These are phyloP conservation scores for Drosophila equinoxialis DNA, from an alignment of 1,140 invertebrate genomes.

Conservation along the genomic window DNA sequence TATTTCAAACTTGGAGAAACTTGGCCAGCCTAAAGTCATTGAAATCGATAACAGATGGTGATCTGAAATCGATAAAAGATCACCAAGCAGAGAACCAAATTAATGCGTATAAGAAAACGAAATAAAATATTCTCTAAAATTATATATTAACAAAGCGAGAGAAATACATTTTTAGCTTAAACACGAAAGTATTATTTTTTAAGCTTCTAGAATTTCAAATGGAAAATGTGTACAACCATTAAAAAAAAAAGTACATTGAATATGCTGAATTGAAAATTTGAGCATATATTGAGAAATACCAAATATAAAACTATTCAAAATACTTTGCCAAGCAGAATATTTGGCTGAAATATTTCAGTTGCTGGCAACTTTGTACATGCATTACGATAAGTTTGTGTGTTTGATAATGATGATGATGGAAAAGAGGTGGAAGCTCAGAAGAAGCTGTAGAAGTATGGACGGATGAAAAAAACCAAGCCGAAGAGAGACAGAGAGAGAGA, in stretches of 20 bases:
- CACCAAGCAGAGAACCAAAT: too few species aligned
- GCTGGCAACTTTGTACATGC: slow-evolving; percentile 7
- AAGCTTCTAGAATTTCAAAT: not conserved
- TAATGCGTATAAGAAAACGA: too few species aligned
- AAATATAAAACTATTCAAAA: slow-evolving; percentile 7
- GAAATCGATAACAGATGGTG: too few species aligned
- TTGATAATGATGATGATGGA: slow-evolving; percentile 1
- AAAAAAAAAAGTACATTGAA: not conserved
- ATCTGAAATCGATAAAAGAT: too few species aligned
- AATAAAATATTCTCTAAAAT: not conserved
- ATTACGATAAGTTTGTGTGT: not conserved
- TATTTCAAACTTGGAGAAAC: too few species aligned
- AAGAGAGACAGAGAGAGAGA: slow-evolving; percentile 27
- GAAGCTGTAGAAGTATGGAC: not conserved
- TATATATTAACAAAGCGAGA: not conserved
- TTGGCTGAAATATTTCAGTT: slow-evolving; percentile 11
- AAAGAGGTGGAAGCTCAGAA: not conserved
- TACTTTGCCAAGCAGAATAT: slow-evolving; percentile 6
- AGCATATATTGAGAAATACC: slow-evolving; percentile 3
- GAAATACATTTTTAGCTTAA: not conserved
- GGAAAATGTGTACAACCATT: too few species aligned
- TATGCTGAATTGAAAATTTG: slow-evolving; percentile 1
- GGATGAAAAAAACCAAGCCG: not conserved
- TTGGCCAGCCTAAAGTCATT: too few species aligned
- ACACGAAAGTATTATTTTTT: not conserved